These are phyloP conservation scores for Corythaeola cristata DNA, from an alignment of 2,113 vertebrate species.

Conservation along the genomic window DNA sequence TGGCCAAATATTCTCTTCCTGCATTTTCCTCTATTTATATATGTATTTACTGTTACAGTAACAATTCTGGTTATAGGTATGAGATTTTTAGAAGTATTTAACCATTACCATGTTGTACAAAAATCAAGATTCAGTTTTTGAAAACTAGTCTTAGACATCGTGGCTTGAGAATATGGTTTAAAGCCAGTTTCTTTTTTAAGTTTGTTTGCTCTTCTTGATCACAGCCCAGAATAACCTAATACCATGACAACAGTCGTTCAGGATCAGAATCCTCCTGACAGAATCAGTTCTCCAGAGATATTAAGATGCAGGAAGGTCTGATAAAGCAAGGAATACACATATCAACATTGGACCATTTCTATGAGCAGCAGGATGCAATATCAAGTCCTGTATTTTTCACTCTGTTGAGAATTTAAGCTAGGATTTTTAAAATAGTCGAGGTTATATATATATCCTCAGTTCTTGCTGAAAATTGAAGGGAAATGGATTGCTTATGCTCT, in stretches of 20 bases:
- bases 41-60: neutral
- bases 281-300: constrained; percentile 47
- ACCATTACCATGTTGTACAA: neutral
- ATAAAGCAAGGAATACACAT: constrained; percentile 6
- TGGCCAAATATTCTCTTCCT: neutral
- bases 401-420: neutral
- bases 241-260: neutral
- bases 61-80: neutral
- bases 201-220: constrained; percentile 37
- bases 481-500: neutral
- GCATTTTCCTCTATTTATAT: neutral
- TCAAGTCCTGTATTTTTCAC: neutral
- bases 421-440: neutral
- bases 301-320: constrained; percentile 17
- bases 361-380: neutral
- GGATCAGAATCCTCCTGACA: constrained; percentile 42
- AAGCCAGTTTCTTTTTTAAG: neutral
- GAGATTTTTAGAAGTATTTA: neutral
- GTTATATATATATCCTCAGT: neutral
- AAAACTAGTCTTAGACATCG: neutral
- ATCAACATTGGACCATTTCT: neutral
- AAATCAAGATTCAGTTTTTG: neutral
- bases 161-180: neutral
- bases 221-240: constrained; percentile 29
- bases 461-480: neutral